Conservation (phyloP, 2,888 invertebrate species). For the Coelinius sp. region DNA sequence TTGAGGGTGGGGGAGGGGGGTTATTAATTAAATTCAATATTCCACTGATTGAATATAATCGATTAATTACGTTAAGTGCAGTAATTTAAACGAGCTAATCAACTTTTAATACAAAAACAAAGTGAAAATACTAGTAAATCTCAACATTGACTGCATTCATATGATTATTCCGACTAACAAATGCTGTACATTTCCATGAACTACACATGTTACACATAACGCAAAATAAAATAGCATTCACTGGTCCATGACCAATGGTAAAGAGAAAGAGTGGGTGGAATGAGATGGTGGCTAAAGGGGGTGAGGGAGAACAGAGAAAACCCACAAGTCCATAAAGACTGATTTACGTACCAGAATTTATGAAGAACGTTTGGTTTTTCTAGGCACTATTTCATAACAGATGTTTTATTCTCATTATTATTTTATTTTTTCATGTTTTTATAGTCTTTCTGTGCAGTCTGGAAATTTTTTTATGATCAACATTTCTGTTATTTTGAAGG, state of each 20-base stretch:
- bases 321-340: constrained; percentile 63
- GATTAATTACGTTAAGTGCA: no score
- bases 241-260: constrained; percentile 40
- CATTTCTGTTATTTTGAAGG: not conserved
- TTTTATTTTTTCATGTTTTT: not conserved
- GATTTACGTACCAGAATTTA: constrained; percentile 67
- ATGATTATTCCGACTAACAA: not conserved
- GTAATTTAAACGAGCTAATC: no score
- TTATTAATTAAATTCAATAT: no score
- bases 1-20: no score
- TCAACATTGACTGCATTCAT: not conserved
- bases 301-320: constrained; percentile 41
- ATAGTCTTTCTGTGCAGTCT: not conserved
- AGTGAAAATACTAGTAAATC: constrained; percentile 10
- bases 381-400: constrained; percentile 60
- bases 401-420: constrained; percentile 49
- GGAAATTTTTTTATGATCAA: not conserved
- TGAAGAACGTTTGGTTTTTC: constrained; percentile 67
- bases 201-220: constrained; percentile 33
- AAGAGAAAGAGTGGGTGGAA: constrained; percentile 30
- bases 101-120: not conserved
- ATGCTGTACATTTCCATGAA: constrained; percentile 25
- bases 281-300: no score
- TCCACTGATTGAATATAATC: no score
- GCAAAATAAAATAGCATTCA: constrained; percentile 55